Evolutionary conservation across 2,797 vertebrate species (phyloP).

Genomic region (Ceyx erithaca): DNA sequence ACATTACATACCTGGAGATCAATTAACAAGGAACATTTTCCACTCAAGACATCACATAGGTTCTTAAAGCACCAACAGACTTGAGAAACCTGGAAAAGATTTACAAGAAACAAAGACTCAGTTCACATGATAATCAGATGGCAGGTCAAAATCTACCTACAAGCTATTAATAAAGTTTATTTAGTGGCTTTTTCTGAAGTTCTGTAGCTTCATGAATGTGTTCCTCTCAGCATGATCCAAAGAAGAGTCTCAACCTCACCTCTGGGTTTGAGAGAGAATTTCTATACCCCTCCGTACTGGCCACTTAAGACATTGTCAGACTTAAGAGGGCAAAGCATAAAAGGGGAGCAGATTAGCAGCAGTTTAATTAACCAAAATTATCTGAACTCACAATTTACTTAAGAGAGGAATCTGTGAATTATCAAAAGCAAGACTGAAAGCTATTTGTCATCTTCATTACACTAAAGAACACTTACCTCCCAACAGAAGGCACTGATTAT

Average conservation of each 20-base stretch:
- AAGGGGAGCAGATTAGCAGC: constrained; percentile 16
- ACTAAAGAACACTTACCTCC: background rate
- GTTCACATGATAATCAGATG: background rate
- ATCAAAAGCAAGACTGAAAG: background rate
- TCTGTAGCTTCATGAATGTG: background rate
- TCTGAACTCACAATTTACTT: background rate
- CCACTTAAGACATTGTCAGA: constrained; percentile 74
- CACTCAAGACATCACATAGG: background rate
- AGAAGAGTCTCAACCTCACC: constrained; percentile 53
- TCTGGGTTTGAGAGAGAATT: constrained; percentile 74
- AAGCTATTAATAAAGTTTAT: background rate
- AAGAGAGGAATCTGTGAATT: background rate
- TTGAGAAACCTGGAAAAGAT: background rate
- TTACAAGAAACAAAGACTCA: background rate
- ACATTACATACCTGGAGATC: background rate
- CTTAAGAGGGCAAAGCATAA: constrained; percentile 79
- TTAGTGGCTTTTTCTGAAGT: background rate
- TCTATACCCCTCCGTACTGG: constrained; percentile 75
- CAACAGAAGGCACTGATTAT: background rate
- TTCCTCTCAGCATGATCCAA: constrained; percentile 75
- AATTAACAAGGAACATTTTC: background rate
- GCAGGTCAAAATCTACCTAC: background rate
- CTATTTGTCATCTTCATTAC: fast-evolving
- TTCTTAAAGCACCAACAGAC: background rate
- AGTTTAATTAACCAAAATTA: background rate